These are phyloP conservation scores for Burhinus oedicnemus DNA, from an alignment of 2,113 vertebrate genomes.

Conservation along the genomic window DNA sequence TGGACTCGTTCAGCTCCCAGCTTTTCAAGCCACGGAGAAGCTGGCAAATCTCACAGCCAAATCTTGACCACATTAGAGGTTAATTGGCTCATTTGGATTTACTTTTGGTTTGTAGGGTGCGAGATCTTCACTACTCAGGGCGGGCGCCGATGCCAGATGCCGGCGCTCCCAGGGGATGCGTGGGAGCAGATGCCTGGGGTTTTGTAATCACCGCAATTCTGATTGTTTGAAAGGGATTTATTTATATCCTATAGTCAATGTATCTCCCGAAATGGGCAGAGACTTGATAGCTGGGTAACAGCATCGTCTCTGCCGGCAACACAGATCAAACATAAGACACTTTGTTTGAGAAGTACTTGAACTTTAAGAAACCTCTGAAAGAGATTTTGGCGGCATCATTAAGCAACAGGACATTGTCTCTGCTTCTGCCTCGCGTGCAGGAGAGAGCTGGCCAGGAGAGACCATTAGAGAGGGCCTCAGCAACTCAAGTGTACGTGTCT, in stretches of 20 bases:
- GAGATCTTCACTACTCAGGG: not conserved
- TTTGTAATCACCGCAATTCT: not conserved
- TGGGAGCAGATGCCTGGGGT: not conserved
- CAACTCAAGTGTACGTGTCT: not conserved
- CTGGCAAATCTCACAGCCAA: not conserved
- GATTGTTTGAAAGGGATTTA: slow-evolving; percentile 34
- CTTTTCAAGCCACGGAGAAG: not conserved
- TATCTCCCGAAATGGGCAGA: slow-evolving; percentile 7
- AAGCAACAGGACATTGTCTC: not conserved
- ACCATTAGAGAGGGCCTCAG: not conserved
- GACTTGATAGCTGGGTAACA: not conserved
- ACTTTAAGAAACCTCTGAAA: not conserved
- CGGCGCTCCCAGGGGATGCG: not conserved
- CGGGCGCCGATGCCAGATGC: not conserved
- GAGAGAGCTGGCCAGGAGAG: not conserved
- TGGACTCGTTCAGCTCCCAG: not conserved
- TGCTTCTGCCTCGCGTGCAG: rapidly evolving
- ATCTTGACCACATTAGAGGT: not conserved
- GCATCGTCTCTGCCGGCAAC: not conserved
- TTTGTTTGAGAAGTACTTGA: not conserved
- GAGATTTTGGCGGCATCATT: not conserved
- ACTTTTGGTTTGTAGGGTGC: not conserved
- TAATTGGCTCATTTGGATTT: not conserved
- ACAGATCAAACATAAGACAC: not conserved
- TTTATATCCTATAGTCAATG: slow-evolving; percentile 2